phyloP scores from a whole-genome alignment of 2,797 vertebrate species.

The Saguinus oedipus region DNA sequence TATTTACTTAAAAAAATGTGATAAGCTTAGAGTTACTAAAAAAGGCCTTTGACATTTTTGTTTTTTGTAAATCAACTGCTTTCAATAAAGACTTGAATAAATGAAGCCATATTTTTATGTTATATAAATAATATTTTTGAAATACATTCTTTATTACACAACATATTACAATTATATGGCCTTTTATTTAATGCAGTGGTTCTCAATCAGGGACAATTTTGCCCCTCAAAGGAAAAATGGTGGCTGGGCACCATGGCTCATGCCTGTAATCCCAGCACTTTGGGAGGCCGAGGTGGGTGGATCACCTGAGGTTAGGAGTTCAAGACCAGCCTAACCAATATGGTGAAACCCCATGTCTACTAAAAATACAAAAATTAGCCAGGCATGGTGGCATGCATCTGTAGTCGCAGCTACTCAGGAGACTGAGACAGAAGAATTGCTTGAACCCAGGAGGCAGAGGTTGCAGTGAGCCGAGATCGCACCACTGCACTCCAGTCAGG shows the following conservation, averaged over 20 bases:
- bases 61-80: slow-evolving; percentile 15
- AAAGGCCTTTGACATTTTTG: slow-evolving; percentile 37
- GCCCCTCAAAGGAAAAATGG: neutral
- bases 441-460: neutral
- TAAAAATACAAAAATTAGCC: neutral
- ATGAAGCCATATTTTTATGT: neutral
- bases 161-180: neutral
- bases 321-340: neutral
- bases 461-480: neutral
- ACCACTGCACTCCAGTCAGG: neutral
- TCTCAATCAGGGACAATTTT: neutral
- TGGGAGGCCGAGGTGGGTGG: neutral
- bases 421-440: neutral
- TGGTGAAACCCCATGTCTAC: neutral
- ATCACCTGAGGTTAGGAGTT: neutral
- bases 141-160: neutral
- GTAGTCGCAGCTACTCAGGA: neutral
- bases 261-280: neutral
- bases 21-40: slow-evolving; percentile 31
- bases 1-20: slow-evolving; percentile 40
- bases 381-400: neutral
- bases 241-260: neutral
- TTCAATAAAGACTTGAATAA: slow-evolving; percentile 41
- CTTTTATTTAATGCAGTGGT: neutral
- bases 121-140: neutral